Base-by-base conservation (phyloP, 2,888 invertebrate genomes). In the Orthosia gracilis region DNA sequence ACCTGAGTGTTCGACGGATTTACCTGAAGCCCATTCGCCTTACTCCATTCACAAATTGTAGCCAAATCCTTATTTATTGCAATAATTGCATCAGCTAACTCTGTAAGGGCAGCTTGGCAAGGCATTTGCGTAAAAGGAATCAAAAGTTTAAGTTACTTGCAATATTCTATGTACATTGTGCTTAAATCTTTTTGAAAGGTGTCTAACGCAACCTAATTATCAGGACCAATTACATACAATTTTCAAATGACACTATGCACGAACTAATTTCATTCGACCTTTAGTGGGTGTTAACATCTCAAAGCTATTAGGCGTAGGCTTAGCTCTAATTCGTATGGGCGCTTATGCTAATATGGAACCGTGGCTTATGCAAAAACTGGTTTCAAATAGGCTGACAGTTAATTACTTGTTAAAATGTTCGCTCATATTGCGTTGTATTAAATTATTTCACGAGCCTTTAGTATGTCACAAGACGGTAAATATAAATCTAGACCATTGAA, bases 181-280 rank as follows among this genome's bases (percentile, higher is more conserved):
- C 13, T 17, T n/a, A 52, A 12, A 17, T 9, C 2, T 31, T 40
- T 52, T 31, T 23, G 7, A 47, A 62, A 62, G 12, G 40, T 3
- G 1, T 77, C 26, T 75, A 64, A 18, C 52, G 18, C 49, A 75
- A 81, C 47, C 0, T 47, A 18, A 61, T 26, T 80, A 61, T 65
- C 31, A 55, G 21, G 17, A 68, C 54, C 9, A 21, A 52, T 65
- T 15, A 21, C 31, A 57, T 78, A 81, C 66, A 87, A 83, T 84
- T 84, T 87, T 83, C 85, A 83, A 86, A 79, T 86, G 82, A 84
- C 82, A 87, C 72, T 72, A 68, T 68, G 67, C 69, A 64, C 57
- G 26, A 87, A 84, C 70, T 81, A 84, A 89, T 86, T 88, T 87
- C 67, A 76, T 78, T 84, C 82, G 84, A 88, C 86, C 84, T 86